Evolutionary conservation across 2,888 invertebrate genomes (phyloP).

Genomic region (Notodonta dromedarius): DNA sequence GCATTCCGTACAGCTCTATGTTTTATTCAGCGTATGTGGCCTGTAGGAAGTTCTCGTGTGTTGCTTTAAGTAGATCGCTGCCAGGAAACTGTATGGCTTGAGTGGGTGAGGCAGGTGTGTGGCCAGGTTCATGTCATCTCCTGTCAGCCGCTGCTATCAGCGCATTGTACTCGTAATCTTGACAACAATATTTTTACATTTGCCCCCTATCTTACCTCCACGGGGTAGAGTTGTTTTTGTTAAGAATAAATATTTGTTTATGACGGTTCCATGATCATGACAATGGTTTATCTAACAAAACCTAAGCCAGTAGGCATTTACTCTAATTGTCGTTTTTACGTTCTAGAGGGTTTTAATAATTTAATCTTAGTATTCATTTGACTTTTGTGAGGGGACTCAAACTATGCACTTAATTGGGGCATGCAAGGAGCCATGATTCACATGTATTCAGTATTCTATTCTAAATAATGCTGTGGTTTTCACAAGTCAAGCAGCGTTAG

Average conservation of each 20-base stretch:
- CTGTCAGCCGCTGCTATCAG: background rate
- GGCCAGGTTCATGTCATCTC: background rate
- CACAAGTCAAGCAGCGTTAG: too few relatives aligned
- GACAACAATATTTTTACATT: constrained; percentile 17
- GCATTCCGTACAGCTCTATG: too few relatives aligned
- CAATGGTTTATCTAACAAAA: constrained; percentile 18
- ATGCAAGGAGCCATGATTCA: background rate
- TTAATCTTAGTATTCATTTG: too few relatives aligned
- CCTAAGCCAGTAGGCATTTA: background rate
- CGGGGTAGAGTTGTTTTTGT: constrained; percentile 30
- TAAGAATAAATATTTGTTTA: constrained; percentile 19
- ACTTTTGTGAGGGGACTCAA: too few relatives aligned
- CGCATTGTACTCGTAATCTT: background rate
- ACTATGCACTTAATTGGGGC: too few relatives aligned
- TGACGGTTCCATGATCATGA: constrained; percentile 19
- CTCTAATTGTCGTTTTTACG: too few relatives aligned
- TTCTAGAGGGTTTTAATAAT: too few relatives aligned
- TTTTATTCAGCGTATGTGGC: too few relatives aligned
- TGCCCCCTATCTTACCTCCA: constrained; percentile 27
- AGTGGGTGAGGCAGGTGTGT: background rate
- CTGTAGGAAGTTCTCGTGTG: too few relatives aligned
- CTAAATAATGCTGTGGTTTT: background rate
- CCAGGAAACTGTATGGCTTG: too few relatives aligned
- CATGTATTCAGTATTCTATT: background rate
- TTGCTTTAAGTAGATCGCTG: too few relatives aligned